Base-by-base conservation (phyloP, 2,797 vertebrate genomes). In the Tauraco hartlaubi region DNA sequence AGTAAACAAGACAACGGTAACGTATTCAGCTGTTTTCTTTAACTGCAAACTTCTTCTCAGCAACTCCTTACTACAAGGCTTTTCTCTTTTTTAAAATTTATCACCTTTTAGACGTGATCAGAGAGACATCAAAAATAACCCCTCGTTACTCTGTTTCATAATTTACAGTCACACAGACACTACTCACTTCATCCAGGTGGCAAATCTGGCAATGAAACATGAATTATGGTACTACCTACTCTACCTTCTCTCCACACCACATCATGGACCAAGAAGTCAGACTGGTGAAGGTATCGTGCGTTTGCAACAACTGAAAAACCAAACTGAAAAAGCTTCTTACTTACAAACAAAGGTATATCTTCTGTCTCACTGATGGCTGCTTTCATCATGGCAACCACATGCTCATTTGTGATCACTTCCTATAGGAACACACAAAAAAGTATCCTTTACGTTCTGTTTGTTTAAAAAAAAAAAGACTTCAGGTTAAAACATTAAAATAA, bases 341-440 rank as follows among this genome's bases (percentile, higher is more conserved):
- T 98, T 92, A 99, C 99, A 98, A 99, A 99, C 95, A 99, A 83
- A 8, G 99, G 99, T 56, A 98, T 97, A 59, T 99, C 98, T 89
- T 99, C 99, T 1, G 99, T 99, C 80, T 99, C 99, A 46, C 98
- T 98, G 97, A 99, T 99, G 64, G 99, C 98, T 9, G 98, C 99
- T 96, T 99, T 99, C 99, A 99, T 99, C 99, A 99, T 99, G 63
- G 99, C 99, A 69, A 99, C 99, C 22, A 99, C 99, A 1, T 98
- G 99, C 52, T 99, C 99, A 9, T 99, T 99, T 6, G 99, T 99
- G 88, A 99, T 99, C 63, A 99, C 99, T 85, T 99, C 99, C 99
- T 99, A 96, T 62, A 91, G 88, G 29, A 85, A 94, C 19, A 94
- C 6, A 81, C 31, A 69, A 73, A n/a, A 19, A 67, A 37, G 9